A percentile compares a stretch with the other conserved stretches of the same genome.
Evolutionary conservation across 1,140 invertebrate genomes (phyloP).

Genomic region (Caenorhabditis tropicalis): DNA sequence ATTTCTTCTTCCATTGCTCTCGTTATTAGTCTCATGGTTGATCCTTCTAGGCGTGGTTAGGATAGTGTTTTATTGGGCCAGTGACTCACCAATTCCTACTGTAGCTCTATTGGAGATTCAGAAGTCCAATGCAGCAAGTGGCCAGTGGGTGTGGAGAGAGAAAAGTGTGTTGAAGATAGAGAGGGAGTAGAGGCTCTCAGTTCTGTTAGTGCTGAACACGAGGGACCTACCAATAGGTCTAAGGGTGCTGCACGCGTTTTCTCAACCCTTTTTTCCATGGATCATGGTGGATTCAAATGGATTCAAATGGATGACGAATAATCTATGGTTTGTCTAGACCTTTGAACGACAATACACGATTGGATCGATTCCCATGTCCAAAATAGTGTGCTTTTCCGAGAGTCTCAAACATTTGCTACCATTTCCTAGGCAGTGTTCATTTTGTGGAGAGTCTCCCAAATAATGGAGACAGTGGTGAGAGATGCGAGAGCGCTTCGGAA

Average conservation of each 20-base stretch:
- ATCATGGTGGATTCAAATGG: constrained; percentile 5
- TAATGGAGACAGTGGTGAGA: neutral
- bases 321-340: constrained; percentile 31
- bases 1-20: neutral
- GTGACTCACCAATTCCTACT: constrained; percentile 12
- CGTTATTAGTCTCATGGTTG: neutral
- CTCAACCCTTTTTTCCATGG: neutral
- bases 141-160: constrained; percentile 25
- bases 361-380: neutral
- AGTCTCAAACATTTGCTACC: neutral
- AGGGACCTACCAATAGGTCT: constrained; percentile 5
- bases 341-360: neutral
- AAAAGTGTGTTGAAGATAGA: neutral
- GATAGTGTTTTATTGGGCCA: neutral
- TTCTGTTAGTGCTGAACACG: neutral
- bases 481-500: neutral
- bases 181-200: neutral
- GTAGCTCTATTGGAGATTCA: constrained; percentile 40
- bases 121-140: constrained; percentile 38
- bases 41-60: constrained; percentile 15
- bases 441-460: too few species aligned
- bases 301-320: constrained; percentile 3
- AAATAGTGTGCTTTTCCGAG: neutral
- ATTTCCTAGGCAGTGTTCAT: constrained; percentile 15
- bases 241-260: neutral